A percentile compares a stretch with the other conserved stretches of the same genome.
These are phyloP conservation scores for Mesochorus sp. DNA, from an alignment of 2,888 invertebrate genomes.

Conservation along the genomic window DNA sequence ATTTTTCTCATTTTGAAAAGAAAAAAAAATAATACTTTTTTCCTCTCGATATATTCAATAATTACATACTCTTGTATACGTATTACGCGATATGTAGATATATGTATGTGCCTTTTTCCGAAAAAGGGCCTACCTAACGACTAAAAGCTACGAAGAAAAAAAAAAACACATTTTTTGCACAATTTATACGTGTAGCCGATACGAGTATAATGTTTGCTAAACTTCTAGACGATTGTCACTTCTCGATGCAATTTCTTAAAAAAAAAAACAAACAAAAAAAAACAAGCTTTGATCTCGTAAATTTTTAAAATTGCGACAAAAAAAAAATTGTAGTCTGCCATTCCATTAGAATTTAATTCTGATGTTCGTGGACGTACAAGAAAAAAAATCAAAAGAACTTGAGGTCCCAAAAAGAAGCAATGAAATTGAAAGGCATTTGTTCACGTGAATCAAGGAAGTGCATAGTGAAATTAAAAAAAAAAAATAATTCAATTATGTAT, in stretches of 20 bases:
- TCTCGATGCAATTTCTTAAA: background rate
- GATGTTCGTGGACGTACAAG: no score
- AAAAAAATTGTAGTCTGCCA: no score
- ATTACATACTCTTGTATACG: slow-evolving; percentile 64
- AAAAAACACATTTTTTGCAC: slow-evolving; percentile 69
- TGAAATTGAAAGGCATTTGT: no score
- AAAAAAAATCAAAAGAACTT: no score
- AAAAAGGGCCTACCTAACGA: slow-evolving; percentile 68
- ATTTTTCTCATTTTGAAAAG: slow-evolving; percentile 12
- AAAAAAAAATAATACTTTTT: no score
- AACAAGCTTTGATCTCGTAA: no score
- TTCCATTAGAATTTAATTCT: no score
- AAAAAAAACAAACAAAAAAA: background rate
- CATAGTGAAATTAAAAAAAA: no score
- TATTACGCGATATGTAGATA: slow-evolving; percentile 63
- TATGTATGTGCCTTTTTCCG: slow-evolving; percentile 71
- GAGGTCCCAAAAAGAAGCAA: no score
- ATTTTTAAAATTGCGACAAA: no score
- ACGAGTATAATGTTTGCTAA: slow-evolving; percentile 69
- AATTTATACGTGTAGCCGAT: slow-evolving; percentile 73
- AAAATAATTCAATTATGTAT: no score
- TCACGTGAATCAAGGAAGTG: no score
- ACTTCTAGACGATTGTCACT: slow-evolving; percentile 52
- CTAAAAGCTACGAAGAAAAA: slow-evolving; percentile 64
- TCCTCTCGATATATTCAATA: slow-evolving; percentile 58